These are phyloP conservation scores for Escarpia spicata DNA, from an alignment of 2,888 invertebrate species.

Conservation along the genomic window DNA sequence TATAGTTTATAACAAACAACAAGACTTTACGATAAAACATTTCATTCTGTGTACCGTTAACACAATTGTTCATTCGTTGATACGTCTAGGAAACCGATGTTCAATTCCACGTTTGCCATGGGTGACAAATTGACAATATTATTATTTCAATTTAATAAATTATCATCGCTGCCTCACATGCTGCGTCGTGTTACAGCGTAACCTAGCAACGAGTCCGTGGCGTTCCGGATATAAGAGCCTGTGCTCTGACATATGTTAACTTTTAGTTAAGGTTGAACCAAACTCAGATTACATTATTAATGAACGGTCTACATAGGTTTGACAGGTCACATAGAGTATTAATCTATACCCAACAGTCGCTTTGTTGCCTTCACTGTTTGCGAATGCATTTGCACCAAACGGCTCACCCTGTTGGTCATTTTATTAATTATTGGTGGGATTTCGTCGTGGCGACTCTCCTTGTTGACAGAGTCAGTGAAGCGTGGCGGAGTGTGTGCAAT, in stretches of 20 bases:
- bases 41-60: too few species aligned
- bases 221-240: too few species aligned
- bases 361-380: not conserved
- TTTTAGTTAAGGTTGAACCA: not conserved
- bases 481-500: not conserved
- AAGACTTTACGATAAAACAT: too few species aligned
- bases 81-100: too few species aligned
- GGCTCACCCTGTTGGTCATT: not conserved
- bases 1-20: too few species aligned
- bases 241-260: not conserved
- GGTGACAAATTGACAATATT: too few species aligned
- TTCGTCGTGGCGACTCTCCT: not conserved
- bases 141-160: too few species aligned
- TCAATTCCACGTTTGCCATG: too few species aligned
- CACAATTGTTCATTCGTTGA: too few species aligned
- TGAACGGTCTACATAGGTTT: not conserved
- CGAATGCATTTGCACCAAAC: conserved; percentile 4
- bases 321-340: not conserved
- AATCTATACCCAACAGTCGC: not conserved
- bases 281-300: not conserved
- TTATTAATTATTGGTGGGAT: not conserved
- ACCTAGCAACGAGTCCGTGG: too few species aligned
- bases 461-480: not conserved
- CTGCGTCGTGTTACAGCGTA: too few species aligned
- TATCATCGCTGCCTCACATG: too few species aligned